A percentile compares a stretch with the other conserved stretches of the same genome.
Evolutionary conservation across 2,888 invertebrate genomes (phyloP).

Genomic region (Drosophila tripunctata): DNA sequence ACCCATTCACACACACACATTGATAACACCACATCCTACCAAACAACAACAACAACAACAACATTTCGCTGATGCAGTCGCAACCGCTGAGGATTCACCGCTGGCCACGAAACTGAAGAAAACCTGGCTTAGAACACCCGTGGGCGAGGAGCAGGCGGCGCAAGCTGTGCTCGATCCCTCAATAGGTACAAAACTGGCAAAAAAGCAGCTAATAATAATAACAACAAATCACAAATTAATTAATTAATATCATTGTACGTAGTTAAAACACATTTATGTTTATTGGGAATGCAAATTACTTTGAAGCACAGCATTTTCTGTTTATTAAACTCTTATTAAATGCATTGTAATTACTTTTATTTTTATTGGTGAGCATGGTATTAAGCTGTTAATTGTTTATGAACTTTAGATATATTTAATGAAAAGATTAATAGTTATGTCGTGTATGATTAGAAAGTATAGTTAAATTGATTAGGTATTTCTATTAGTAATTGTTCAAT

Average conservation of each 20-base stretch:
- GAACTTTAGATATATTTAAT: not conserved
- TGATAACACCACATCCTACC: not conserved
- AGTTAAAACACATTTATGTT: slow-evolving; percentile 11
- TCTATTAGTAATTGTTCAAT: too few species aligned
- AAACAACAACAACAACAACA: too few species aligned
- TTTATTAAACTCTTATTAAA: slow-evolving; percentile 4
- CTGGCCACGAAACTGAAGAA: slow-evolving; percentile 89
- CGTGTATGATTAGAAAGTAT: too few species aligned
- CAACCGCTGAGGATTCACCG: slow-evolving; percentile 88
- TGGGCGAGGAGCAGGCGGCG: slow-evolving; percentile 89
- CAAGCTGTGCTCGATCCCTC: slow-evolving; percentile 88
- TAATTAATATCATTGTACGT: slow-evolving; percentile 11
- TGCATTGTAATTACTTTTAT: slow-evolving; percentile 5
- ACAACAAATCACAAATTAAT: not conserved
- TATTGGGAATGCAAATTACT: slow-evolving; percentile 40
- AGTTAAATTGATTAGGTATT: too few species aligned
- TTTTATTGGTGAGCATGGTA: slow-evolving; percentile 20
- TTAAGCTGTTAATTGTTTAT: slow-evolving; percentile 8
- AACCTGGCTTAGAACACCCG: slow-evolving; percentile 89
- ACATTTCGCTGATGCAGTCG: slow-evolving; percentile 84
- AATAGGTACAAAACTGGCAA: slow-evolving; percentile 85
- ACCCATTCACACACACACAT: too few species aligned
- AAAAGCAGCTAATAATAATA: slow-evolving; percentile 19
- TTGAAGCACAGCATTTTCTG: slow-evolving; percentile 5
- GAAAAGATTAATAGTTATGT: too few species aligned